Conservation (phyloP, 2,797 vertebrate genomes). For the Monodelphis domestica region DNA sequence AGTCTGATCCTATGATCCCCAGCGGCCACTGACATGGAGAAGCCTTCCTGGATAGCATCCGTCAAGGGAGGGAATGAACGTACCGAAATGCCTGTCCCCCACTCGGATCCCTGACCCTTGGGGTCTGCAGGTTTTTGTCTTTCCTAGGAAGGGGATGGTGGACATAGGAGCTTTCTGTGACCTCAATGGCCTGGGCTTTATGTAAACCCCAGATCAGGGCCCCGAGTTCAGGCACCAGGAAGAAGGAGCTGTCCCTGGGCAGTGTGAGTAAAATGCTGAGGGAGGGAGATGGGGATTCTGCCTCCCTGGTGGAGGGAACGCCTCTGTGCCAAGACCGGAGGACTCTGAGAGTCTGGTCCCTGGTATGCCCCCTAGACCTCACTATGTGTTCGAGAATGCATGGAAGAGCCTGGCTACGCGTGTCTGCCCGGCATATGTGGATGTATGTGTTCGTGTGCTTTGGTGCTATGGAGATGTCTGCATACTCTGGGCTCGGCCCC, state of each 20-base stretch:
- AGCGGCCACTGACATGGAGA: slow-evolving; percentile 2
- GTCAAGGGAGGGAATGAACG: slow-evolving; percentile 69
- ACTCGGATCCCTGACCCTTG: slow-evolving; percentile 5
- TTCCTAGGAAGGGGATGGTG: slow-evolving; percentile 26
- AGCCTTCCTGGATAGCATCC: slow-evolving; percentile 44
- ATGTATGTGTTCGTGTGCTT: neutral
- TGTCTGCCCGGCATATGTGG: neutral
- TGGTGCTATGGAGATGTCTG: neutral
- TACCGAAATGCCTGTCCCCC: neutral
- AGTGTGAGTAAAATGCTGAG: neutral
- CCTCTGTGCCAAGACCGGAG: neutral
- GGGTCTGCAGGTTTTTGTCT: slow-evolving; percentile 1
- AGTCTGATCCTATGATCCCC: neutral
- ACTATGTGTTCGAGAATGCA: neutral
- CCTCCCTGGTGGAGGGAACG: neutral
- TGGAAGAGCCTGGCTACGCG: neutral
- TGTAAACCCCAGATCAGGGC: neutral
- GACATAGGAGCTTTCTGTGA: neutral
- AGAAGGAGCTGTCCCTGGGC: neutral
- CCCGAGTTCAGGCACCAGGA: neutral
- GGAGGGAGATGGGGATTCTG: neutral
- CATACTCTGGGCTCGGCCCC: slow-evolving; percentile 11
- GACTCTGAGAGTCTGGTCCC: neutral
- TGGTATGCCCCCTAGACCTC: neutral
- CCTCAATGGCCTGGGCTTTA: neutral